Base-by-base conservation (phyloP, 37 sponge, comb jelly and placozoan genomes). In the Lycopodina hypogea region DNA sequence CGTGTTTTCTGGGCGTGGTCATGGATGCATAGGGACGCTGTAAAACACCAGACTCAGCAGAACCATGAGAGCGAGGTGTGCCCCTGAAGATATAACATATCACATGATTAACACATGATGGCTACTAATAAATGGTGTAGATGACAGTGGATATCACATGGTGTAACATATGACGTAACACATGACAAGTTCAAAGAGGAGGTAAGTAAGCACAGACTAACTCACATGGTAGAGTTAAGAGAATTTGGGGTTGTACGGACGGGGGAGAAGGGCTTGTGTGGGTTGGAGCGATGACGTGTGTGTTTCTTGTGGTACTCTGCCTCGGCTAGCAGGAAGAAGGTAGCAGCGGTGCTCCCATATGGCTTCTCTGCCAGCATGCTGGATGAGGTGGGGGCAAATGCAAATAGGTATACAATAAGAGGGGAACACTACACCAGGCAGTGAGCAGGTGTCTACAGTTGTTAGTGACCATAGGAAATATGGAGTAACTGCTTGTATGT, bases 271-370 rank as follows among this genome's bases (percentile, higher is more conserved):
- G 71, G 62, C 22, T 56, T 42, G 19, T 55, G 71, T 19, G 30
- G 18, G 55, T 34, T 32, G 53, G 42, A 64, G 21, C 34, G 56
- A 36, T 63, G 78, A 28, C 37, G 50, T 30, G 28, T 21, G 72
- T 71, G 64, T 70, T 79, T 86, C 11, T 85, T 64, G 66, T 90
- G 83, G 4, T 90, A 42, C 79, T 91, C 86, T 15, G 91, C 89
- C 82, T 98, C 99, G 2, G 96, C 96, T 3, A 98, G 78, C 37
- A 98, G 93, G 69, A 78, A 95, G 86, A 94, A 93, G 4, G 99
- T 95, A 42, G 96, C 99, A 22, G 99, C 86, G 19, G 91, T 79
- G 72, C 94, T 89, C 56, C 97, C 89, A 82, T 98, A 98, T 24
- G 91, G 84, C 22, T 83, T 76, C 28, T 89, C 93, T 21, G 55